Evolutionary conservation across 1,140 invertebrate species (phyloP).

Genomic region (Drosophila seguyi): DNA sequence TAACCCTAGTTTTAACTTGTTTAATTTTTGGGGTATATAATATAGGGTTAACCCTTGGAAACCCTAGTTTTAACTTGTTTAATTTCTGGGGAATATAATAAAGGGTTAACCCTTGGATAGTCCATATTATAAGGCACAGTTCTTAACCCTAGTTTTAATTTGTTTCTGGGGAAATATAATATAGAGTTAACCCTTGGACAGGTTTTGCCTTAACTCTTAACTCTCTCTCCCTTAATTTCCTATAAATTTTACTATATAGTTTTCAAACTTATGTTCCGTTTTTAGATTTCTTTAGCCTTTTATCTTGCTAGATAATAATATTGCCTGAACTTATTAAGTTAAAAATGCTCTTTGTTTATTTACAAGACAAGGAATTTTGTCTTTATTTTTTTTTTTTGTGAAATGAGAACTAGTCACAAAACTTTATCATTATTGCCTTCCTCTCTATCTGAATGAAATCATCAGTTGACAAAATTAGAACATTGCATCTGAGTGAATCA

Average conservation of each 20-base stretch:
- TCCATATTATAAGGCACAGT: too few relatives aligned
- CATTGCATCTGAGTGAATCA: background rate
- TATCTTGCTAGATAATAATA: background rate
- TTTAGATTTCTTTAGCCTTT: background rate
- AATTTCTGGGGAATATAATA: too few relatives aligned
- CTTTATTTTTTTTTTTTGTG: too few relatives aligned
- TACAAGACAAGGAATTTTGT: background rate
- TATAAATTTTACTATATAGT: too few relatives aligned
- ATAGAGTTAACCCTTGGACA: background rate
- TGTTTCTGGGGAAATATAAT: background rate
- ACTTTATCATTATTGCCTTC: background rate
- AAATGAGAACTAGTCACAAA: background rate
- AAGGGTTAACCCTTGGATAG: too few relatives aligned
- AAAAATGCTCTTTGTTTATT: background rate
- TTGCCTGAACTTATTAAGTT: background rate
- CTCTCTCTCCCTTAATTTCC: too few relatives aligned
- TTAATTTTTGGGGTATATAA: too few relatives aligned
- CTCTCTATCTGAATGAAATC: conserved; percentile 11
- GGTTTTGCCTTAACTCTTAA: background rate
- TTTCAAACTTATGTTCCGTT: background rate
- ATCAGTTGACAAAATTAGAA: conserved; percentile 9
- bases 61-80: too few relatives aligned
- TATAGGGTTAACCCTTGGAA: too few relatives aligned
- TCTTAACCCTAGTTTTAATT: background rate
- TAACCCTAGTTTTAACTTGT: too few relatives aligned